Evolutionary conservation across 1,140 invertebrate genomes (phyloP).

Genomic region (Myzus persicae): DNA sequence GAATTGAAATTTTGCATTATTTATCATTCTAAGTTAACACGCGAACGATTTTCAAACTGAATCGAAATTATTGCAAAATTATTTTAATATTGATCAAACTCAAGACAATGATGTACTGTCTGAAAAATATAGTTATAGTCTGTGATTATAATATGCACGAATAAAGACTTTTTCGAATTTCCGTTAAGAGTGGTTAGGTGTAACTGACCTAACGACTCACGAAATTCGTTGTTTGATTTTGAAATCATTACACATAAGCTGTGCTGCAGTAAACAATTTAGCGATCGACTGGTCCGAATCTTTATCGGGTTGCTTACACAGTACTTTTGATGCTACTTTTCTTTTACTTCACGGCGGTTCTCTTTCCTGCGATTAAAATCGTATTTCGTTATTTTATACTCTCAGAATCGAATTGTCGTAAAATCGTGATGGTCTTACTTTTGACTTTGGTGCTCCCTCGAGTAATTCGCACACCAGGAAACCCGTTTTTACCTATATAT

Average conservation of each 20-base stretch:
- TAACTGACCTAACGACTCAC: background rate
- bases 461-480: background rate
- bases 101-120: background rate
- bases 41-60: background rate
- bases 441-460: background rate
- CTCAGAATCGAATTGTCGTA: background rate
- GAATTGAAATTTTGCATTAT: background rate
- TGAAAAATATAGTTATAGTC: background rate
- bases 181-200: background rate
- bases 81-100: background rate
- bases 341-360: background rate
- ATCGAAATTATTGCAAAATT: background rate
- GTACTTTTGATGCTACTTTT: background rate
- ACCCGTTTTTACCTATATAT: background rate
- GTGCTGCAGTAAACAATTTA: background rate
- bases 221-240: background rate
- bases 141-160: background rate
- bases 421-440: background rate
- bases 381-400: background rate
- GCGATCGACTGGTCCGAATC: background rate
- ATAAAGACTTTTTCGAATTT: background rate
- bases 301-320: background rate
- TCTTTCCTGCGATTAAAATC: background rate
- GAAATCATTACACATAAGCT: background rate
- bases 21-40: background rate